Base-by-base conservation (phyloP, 2,113 vertebrate species). In the Macquaria ambigua region DNA sequence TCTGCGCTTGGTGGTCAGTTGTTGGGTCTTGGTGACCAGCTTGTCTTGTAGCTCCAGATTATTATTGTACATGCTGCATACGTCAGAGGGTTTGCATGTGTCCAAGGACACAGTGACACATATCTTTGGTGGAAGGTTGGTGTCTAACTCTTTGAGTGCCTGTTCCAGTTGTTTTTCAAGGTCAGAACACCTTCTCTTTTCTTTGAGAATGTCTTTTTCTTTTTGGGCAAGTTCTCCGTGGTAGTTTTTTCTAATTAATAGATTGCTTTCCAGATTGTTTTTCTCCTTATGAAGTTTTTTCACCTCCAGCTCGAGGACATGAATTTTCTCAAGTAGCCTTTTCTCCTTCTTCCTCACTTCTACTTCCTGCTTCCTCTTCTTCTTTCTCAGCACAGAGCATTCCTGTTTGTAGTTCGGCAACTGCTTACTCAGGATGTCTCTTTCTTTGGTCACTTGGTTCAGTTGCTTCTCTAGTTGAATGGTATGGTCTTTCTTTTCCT, bases 401-500 rank as follows among this genome's bases (percentile, higher is more conserved):
- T 56, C 23, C 3, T n/a, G 1, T 56, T 12, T 56, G 55, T 56
- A 11, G 23, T 1, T 0, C 4, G 1, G 8, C 3, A 56, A 1
- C 8, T 56, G 9, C 1, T 56, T 10, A 4, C 10, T 56, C 10
- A 56, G 23, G 4, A n/a, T 4, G 23, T 56, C 23, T n/a, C 23
- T 56, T 10, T 56, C 9, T n/a, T 12, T n/a, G 8, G 21, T 56
- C 23, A 56, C 23, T 21, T n/a, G 8, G 23, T 12, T 12, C 55
- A 56, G 23, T n/a, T 56, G 23, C 1, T n/a, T 9, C 9, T 11
- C 1, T 23, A 1, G 9, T 11, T n/a, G 0, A 1, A 11, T 0
- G 8, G 0, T 12, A n/a, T 56, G 4, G 0, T 4, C 4, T 9
- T 10, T 9, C 8, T 56, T 3, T 5, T 56, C 55, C 23, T 31